Base-by-base conservation (phyloP, 2,113 vertebrate genomes). In the Prietella phreatophila region DNA sequence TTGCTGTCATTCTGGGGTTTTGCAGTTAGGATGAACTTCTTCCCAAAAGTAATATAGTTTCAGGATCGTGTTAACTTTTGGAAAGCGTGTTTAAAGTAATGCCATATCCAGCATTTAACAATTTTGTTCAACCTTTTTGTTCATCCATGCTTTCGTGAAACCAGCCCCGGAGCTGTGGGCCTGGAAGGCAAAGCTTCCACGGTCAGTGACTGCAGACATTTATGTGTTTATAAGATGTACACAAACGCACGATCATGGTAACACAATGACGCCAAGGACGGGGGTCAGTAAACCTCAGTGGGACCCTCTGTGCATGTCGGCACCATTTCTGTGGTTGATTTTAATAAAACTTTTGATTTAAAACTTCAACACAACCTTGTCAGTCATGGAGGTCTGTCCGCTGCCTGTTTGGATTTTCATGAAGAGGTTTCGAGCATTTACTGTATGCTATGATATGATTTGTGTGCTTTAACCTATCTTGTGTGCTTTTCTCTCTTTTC, bases 401-500 rank as follows among this genome's bases (percentile, higher is more conserved):
- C 36, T 61, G 71, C 56, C 30, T 60, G 55, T 39, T 78, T 75
- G 84, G 4, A 56, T 85, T 39, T 76, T 75, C 53, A 58, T 56
- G 8, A 4, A 61, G 22, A 20, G 17, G 73, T 79, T 78, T 86
- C 61, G 65, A 22, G 47, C 20, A 30, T 19, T 56, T 81, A 47
- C 42, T 47, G 42, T 47, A 47, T 47, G 42, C 5, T 47, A 47
- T 47, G 42, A 47, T 47, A 20, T 61, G 80, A 36, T 81, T 33
- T 56, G 53, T 67, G 15, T 36, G 25, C 33, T 39, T 27, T 14
- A 19, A 22, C 20, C 0, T 22, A 33, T 9, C 14, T 27, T 11
- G n/a, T 27, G 5, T 89, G 3, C 71, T 60, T 60, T 11, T 82
- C 47, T 80, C 50, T 89, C n/a, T 91, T 89, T 94, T 7, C 91